Evolutionary conservation across 2,113 vertebrate genomes (phyloP), one percentile per base, ranked within the genome.

Genomic region (Plectropomus leopardus): DNA sequence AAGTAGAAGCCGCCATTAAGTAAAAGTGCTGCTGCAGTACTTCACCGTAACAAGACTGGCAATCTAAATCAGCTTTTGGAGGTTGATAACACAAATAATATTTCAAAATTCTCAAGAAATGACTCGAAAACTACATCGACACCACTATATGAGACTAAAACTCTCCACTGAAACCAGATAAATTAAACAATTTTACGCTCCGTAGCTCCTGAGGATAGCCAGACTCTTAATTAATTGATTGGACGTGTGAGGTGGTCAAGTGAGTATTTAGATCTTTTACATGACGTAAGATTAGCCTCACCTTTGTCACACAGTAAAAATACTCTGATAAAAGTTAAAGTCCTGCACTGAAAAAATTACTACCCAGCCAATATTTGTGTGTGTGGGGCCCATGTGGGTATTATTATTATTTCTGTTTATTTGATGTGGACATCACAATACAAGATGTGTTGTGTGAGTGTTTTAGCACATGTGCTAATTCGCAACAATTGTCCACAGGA

Each of bases 11-110:
- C 42, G 45, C 48, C 24, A 30, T 75, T 53, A 64, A 76, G 55
- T 76, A 15, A 78, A 76, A 68, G 30, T 64, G 77, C 69, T 71
- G 73, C 5, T 40, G 53, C 45, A 30, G 74, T 45, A 32, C n/a
- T 48, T 55, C 24, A 23, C 19, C 58, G 17, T 34, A 54, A 59
- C 60, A 19, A 28, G 32, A 24, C 26, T 28, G 32, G 24, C 14
- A 51, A 36, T 51, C n/a, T 21, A 72, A 59, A 58, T 47, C 7
- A 6, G 1, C 11, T 10, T 53, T 19, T 45, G 4, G 10, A 68
- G 16, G 17, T 8, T 36, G 26, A 55, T 47, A 30, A 30, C 23
- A 55, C 17, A 60, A 32, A 44, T 19, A 66, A 74, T 9, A 19
- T 63, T 28, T 40, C 5, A n/a, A 36, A 45, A 48, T 67, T 7